Conservation (phyloP, 1,140 invertebrate genomes). For the Ptiloglossa arizonensis region DNA sequence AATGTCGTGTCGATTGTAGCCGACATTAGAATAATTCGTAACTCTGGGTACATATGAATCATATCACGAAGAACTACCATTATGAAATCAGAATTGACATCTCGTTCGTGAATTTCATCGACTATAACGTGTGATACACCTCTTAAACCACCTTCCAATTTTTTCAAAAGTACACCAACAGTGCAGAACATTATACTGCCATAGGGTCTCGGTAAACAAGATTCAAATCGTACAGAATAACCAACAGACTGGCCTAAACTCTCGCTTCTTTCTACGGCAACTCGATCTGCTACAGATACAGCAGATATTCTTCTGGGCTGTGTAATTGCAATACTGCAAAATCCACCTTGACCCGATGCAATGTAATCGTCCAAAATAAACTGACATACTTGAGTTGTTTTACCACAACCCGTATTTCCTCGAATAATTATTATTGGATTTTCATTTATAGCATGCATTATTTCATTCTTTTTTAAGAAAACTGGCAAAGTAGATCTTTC, state of each 20-base stretch:
- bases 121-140: conserved; percentile 96
- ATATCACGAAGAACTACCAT: conserved; percentile 96
- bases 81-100: conserved; percentile 98
- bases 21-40: conserved; percentile 97
- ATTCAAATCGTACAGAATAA: conserved; percentile 97
- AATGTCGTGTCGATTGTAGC: conserved; percentile 96
- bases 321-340: conserved; percentile 95
- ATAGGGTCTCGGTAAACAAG: conserved; percentile 93
- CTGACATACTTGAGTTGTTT: conserved; percentile 94
- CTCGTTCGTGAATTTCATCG: conserved; percentile 98
- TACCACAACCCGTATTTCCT: conserved; percentile 97
- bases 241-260: conserved; percentile 91
- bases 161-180: conserved; percentile 94
- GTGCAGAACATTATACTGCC: conserved; percentile 97
- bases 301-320: conserved; percentile 97
- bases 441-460: conserved; percentile 93
- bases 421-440: conserved; percentile 94
- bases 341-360: conserved; percentile 90
- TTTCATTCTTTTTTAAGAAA: conserved; percentile 86
- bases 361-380: conserved; percentile 98
- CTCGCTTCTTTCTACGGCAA: conserved; percentile 93
- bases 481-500: conserved; percentile 90
- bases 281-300: conserved; percentile 95
- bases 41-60: conserved; percentile 93
- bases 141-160: conserved; percentile 92